Conservation (phyloP, 2,888 invertebrate species). For the Opisthograptis luteolata region DNA sequence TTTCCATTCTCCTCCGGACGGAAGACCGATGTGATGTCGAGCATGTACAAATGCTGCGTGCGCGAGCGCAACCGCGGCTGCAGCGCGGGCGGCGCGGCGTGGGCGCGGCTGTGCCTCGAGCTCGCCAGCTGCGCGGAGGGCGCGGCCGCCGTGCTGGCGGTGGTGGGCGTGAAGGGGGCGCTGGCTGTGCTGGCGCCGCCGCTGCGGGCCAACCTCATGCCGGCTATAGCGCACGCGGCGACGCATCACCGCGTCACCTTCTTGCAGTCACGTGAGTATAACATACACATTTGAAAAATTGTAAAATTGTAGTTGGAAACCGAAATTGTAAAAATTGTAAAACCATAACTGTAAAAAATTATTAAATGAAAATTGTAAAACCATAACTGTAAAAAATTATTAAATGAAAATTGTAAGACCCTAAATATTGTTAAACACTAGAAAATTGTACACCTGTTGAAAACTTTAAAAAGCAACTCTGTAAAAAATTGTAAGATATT, state of each 20-base stretch:
- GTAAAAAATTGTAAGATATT: no score
- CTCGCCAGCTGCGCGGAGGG: conserved; percentile 43
- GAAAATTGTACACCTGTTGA: no score
- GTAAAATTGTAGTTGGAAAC: no score
- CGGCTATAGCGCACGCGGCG: conserved; percentile 71
- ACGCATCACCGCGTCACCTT: conserved; percentile 59
- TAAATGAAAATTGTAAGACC: no score
- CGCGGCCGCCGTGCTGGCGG: conserved; percentile 48
- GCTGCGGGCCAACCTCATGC: conserved; percentile 53
- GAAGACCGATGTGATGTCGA: conserved; percentile 60
- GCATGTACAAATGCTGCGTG: conserved; percentile 42
- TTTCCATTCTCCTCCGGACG: no score
- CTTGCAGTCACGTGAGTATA: conserved; percentile 61
- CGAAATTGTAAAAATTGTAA: no score
- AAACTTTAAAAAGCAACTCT: no score
- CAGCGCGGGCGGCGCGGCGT: conserved; percentile 36
- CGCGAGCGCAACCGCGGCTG: conserved; percentile 32
- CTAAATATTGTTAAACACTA: no score
- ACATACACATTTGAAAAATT: no score
- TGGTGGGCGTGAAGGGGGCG: conserved; percentile 37
- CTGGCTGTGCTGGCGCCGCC: conserved; percentile 44
- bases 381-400: no score
- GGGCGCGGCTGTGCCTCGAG: conserved; percentile 48
- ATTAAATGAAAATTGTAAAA: no score
- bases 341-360: no score